Base-by-base conservation (phyloP, 2,888 invertebrate species). In the Drosophila nr. perissopoda region DNA sequence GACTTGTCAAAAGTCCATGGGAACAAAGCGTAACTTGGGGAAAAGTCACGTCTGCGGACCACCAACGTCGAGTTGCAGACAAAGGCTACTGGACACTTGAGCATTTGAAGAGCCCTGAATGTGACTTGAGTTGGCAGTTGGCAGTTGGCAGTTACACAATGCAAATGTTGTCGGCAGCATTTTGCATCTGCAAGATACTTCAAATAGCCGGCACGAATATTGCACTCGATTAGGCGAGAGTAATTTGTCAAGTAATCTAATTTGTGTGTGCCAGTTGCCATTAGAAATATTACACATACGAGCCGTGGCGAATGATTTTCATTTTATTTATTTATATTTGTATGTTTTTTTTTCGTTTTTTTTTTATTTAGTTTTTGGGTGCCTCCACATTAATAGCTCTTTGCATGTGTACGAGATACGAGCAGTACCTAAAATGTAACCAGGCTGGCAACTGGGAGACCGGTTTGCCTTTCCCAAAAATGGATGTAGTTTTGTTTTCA, bases 381-480 rank as follows among this genome's bases (percentile, higher is more conserved):
- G 53, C 42, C 65, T 59, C 48, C 31, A 33, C 61, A 38, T 74
- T 68, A 60, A 66, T 66, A 67, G 67, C 64, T 46, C 46, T 53
- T 58, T 40, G 72, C 66, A 48, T 42, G 56, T 46, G 29, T 56
- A 25, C 36, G 46, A 69, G 51, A 56, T 65, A 33, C 40, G 77
- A 71, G 36, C 13, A 70, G 78, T 81, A 78, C 78, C 78, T 78
- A 80, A 78, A 78, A 68, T 78, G 81, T 69, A 76, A 66, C 81
- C 78, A 76, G 78, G 70, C 80, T 76, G 80, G 65, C 76, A 69
- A 69, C 82, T 79, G 67, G 79, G 79, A 72, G 88, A 87, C 87
- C 87, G 90, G 87, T 87, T 87, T 87, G 87, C 87, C 87, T 87
- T 87, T 87, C 87, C 78, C 90, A 84, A 82, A 86, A 76, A 72